Evolutionary conservation across 2,113 vertebrate species (phyloP).

Genomic region (Ammodytes dubius): DNA sequence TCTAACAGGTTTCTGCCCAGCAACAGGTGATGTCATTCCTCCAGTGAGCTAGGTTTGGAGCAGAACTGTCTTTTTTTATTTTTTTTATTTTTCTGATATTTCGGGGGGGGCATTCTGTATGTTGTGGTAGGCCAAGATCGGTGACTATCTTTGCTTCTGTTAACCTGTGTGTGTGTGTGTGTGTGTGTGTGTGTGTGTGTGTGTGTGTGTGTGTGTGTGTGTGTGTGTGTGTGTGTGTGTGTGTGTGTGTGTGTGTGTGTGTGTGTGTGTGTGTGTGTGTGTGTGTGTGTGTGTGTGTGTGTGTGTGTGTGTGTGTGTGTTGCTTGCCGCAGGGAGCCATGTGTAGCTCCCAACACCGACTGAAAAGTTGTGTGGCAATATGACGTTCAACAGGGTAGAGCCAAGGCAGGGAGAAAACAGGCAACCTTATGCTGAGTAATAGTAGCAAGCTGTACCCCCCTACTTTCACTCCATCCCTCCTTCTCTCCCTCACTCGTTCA

Average conservation of each 20-base stretch:
- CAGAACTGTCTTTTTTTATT: constrained; percentile 15
- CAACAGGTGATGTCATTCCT: constrained; percentile 86
- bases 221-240: constrained; percentile 20
- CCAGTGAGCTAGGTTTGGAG: constrained; percentile 51
- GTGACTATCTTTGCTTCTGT: constrained; percentile 30
- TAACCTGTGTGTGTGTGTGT: constrained; percentile 19
- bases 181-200: constrained; percentile 1
- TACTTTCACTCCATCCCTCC: constrained; percentile 59
- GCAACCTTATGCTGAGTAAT: constrained; percentile 82
- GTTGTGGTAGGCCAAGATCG: constrained; percentile 50
- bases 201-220: constrained; percentile 8
- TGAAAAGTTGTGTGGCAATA: constrained; percentile 53
- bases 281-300: constrained; percentile 9
- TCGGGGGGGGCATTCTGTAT: constrained; percentile 34
- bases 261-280: too few relatives aligned
- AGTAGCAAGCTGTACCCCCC: constrained; percentile 49
- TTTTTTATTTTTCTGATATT: constrained; percentile 71
- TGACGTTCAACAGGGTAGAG: constrained; percentile 68
- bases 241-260: not conserved
- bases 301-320: constrained; percentile 17
- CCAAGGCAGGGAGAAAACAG: constrained; percentile 44
- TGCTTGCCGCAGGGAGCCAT: constrained; percentile 58
- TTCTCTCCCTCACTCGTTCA: constrained; percentile 41
- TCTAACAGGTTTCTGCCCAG: constrained; percentile 80
- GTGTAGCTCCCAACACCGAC: constrained; percentile 28